These are phyloP conservation scores for Acronicta aceris DNA, from an alignment of 2,888 invertebrate species.

Conservation along the genomic window DNA sequence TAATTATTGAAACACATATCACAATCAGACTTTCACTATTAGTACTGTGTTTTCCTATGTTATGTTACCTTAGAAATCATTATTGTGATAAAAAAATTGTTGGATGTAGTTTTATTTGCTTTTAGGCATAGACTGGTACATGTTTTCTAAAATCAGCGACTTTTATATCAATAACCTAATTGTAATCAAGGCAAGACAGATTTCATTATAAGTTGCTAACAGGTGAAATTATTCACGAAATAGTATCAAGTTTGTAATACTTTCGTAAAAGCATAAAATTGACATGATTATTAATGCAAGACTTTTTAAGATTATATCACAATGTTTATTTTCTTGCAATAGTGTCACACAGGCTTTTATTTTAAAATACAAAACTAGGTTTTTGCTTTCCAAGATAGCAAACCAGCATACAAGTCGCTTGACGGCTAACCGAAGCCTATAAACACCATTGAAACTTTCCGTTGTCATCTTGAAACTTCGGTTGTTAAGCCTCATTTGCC, in stretches of 20 bases:
- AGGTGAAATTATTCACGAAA: slow-evolving; percentile 36
- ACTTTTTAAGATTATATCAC: slow-evolving; percentile 8
- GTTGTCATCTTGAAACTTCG: too few relatives aligned
- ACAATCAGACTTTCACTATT: background rate
- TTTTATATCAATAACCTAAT: slow-evolving; percentile 46
- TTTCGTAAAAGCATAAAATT: slow-evolving; percentile 26
- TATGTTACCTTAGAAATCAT: slow-evolving; percentile 40
- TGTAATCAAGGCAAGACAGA: slow-evolving; percentile 37
- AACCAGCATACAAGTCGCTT: too few relatives aligned
- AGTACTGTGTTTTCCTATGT: too few relatives aligned
- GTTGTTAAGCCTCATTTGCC: too few relatives aligned
- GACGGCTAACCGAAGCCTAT: too few relatives aligned
- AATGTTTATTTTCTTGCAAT: slow-evolving; percentile 1
- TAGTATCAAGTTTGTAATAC: slow-evolving; percentile 9
- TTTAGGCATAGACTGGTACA: slow-evolving; percentile 29
- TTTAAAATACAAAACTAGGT: background rate
- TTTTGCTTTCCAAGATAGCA: too few relatives aligned
- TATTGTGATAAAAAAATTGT: background rate
- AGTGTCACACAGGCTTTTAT: background rate
- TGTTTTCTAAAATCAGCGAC: slow-evolving; percentile 13
- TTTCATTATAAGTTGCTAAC: slow-evolving; percentile 30
- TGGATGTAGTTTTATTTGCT: slow-evolving; percentile 15
- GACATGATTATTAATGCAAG: slow-evolving; percentile 3
- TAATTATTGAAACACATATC: background rate
- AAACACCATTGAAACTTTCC: too few relatives aligned